Conservation (phyloP, 1,140 invertebrate genomes). For the Hormaphis cornu region DNA sequence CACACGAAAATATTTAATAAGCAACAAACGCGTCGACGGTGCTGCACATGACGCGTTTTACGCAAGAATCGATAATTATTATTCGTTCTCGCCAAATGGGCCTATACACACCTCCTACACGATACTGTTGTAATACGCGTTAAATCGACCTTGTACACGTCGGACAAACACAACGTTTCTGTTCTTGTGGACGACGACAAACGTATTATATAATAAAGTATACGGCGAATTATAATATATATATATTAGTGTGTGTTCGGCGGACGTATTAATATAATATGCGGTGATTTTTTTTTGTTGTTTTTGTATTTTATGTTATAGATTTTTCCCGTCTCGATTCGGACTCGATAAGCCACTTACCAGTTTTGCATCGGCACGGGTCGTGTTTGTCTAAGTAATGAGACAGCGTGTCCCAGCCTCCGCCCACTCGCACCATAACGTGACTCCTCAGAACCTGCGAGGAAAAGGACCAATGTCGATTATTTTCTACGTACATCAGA, state of each 20-base stretch:
- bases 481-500: too few relatives aligned
- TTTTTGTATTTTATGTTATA: neutral
- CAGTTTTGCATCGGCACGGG: constrained; percentile 69
- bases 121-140: too few relatives aligned
- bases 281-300: neutral
- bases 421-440: constrained; percentile 90
- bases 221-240: neutral
- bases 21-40: too few relatives aligned
- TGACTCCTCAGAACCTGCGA: constrained; percentile 68
- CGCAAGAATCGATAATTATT: constrained; percentile 18
- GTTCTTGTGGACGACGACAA: too few relatives aligned
- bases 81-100: neutral
- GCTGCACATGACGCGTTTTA: constrained; percentile 11
- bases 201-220: neutral
- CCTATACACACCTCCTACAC: neutral
- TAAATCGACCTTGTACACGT: constrained; percentile 1
- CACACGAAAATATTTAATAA: too few relatives aligned
- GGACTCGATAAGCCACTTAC: constrained; percentile 41
- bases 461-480: neutral
- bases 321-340: neutral
- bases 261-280: neutral
- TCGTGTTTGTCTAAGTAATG: constrained; percentile 84
- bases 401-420: constrained; percentile 85
- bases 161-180: too few relatives aligned
- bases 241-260: neutral